phyloP scores from a whole-genome alignment of 1,140 invertebrate genomes.

The Tenebrio molitor region DNA sequence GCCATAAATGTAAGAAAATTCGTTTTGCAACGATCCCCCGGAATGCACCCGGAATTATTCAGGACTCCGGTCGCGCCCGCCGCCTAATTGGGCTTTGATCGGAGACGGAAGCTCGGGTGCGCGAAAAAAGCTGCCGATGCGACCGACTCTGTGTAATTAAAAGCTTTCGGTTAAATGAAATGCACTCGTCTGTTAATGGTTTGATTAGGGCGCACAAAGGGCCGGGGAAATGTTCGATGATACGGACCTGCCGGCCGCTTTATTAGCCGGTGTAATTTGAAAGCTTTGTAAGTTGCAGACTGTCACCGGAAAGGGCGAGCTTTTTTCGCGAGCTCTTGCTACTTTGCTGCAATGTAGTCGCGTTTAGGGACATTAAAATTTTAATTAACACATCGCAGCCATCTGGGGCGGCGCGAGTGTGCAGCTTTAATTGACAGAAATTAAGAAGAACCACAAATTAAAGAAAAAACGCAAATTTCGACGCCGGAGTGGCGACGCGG shows the following conservation, averaged over 20 bases:
- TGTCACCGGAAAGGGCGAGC: not conserved
- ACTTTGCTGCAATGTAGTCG: conserved; percentile 8
- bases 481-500: too few species aligned
- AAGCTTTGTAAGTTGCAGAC: conserved; percentile 28
- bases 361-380: conserved; percentile 26
- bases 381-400: conserved; percentile 32
- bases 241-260: conserved; percentile 6
- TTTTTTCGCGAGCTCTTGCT: conserved; percentile 7
- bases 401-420: conserved; percentile 19
- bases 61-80: too few species aligned
- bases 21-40: conserved; percentile 34
- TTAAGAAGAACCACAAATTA: conserved; percentile 28
- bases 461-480: too few species aligned
- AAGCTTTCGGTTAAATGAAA: conserved; percentile 38
- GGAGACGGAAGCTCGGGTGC: too few species aligned
- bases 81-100: too few species aligned
- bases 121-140: conserved; percentile 9
- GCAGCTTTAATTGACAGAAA: conserved; percentile 18
- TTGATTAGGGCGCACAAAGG: conserved; percentile 39
- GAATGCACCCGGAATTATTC: not conserved
- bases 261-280: conserved; percentile 29
- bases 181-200: conserved; percentile 40
- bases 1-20: conserved; percentile 44
- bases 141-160: conserved; percentile 32
- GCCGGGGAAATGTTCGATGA: conserved; percentile 11